These are phyloP conservation scores for Silurus glanis DNA, from an alignment of 2,113 vertebrate species.

Conservation along the genomic window DNA sequence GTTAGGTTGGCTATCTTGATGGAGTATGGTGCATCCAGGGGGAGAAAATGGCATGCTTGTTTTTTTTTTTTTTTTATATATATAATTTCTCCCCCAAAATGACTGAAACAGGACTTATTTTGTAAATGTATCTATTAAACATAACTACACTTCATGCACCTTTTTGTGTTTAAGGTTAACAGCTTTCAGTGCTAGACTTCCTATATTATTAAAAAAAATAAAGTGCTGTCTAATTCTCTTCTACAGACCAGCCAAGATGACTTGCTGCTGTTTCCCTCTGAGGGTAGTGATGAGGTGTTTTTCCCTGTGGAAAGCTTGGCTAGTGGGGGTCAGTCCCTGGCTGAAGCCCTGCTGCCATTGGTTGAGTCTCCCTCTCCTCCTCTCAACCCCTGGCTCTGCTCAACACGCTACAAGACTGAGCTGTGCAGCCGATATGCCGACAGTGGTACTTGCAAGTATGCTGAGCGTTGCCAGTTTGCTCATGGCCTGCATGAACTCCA, in stretches of 20 bases:
- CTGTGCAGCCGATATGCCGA: conserved; percentile 74
- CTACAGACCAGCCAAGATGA: conserved; percentile 64
- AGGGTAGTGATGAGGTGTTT: conserved; percentile 59
- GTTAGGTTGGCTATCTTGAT: neutral
- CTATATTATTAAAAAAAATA: no score
- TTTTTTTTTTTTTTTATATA: no score
- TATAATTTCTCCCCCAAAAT: no score
- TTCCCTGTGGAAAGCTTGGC: conserved; percentile 47
- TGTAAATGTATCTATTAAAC: no score
- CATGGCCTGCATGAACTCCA: conserved; percentile 79
- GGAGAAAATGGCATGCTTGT: no score
- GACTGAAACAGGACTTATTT: no score
- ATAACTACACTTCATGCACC: no score
- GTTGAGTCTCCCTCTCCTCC: conserved; percentile 54
- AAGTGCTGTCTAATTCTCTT: neutral
- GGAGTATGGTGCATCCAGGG: neutral
- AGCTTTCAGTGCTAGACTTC: neutral
- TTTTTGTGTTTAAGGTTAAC: no score
- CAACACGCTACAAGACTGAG: conserved; percentile 78
- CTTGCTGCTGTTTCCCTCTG: conserved; percentile 62
- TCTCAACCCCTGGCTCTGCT: conserved; percentile 65
- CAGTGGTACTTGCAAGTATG: conserved; percentile 71
- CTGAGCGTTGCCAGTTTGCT: conserved; percentile 76
- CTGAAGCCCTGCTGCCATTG: conserved; percentile 68
- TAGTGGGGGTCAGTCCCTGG: conserved; percentile 55